Conservation (phyloP, 2,113 vertebrate species). For the Pagrus major region DNA sequence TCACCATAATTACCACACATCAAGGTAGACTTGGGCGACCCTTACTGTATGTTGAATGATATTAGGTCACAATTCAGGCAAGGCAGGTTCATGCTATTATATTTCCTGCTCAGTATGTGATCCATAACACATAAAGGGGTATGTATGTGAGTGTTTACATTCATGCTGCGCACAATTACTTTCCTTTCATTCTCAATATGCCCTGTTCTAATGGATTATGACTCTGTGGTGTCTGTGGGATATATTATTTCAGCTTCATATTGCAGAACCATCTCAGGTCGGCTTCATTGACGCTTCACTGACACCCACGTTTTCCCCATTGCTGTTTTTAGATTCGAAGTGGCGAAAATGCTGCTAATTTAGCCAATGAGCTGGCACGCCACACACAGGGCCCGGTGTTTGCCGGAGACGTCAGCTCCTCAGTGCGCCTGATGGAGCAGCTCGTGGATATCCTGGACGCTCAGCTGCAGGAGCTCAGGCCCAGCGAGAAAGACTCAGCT, state of each 20-base stretch:
- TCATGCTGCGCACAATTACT: constrained; percentile 13
- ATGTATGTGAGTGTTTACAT: constrained; percentile 10
- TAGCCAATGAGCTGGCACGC: constrained; percentile 97
- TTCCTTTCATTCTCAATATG: constrained; percentile 19
- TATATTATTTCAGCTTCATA: constrained; percentile 46
- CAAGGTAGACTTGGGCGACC: too few species aligned
- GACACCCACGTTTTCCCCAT: constrained; percentile 19
- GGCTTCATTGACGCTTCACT: constrained; percentile 19
- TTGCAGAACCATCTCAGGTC: constrained; percentile 5
- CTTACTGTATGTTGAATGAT: not conserved
- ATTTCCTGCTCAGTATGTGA: not conserved
- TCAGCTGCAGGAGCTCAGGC: constrained; percentile 94
- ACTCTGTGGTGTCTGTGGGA: constrained; percentile 13
- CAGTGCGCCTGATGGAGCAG: constrained; percentile 97
- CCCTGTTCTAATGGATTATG: constrained; percentile 23
- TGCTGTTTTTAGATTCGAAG: constrained; percentile 90
- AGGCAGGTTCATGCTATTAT: not conserved
- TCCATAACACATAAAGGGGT: too few species aligned
- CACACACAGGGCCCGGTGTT: constrained; percentile 97
- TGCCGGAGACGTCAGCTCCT: constrained; percentile 96
- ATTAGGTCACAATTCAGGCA: constrained; percentile 9
- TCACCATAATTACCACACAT: too few species aligned
- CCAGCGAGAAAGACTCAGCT: constrained; percentile 92
- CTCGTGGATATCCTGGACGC: constrained; percentile 98
- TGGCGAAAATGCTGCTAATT: constrained; percentile 96